Evolutionary conservation across 2,113 vertebrate genomes (phyloP).

Genomic region (Oplegnathus fasciatus): DNA sequence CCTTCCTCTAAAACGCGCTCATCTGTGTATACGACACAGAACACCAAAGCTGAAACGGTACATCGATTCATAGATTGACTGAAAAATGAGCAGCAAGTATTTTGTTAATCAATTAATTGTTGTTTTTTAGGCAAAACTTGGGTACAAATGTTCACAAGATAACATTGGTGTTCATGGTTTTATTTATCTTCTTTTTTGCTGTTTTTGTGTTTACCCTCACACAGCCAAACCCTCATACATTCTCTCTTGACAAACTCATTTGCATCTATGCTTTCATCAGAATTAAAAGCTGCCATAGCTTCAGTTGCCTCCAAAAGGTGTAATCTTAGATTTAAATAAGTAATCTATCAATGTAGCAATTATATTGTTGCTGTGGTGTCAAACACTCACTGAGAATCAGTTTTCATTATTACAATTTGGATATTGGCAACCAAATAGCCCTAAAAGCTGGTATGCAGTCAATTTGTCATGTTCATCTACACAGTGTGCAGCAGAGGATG

Average conservation of each 20-base stretch:
- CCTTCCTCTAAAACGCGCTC: not conserved
- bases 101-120: not conserved
- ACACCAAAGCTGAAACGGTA: not conserved
- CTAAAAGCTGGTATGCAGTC: conserved; percentile 28
- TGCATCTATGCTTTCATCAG: conserved; percentile 39
- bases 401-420: conserved; percentile 23
- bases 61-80: not conserved
- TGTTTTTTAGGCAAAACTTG: not conserved
- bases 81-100: not conserved
- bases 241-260: conserved; percentile 25
- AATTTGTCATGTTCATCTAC: conserved; percentile 34
- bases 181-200: not conserved
- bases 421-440: conserved; percentile 1
- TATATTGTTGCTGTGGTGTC: conserved; percentile 27
- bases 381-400: conserved; percentile 28
- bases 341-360: conserved; percentile 26
- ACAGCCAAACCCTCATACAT: conserved; percentile 5
- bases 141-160: not conserved
- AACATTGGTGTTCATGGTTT: not conserved
- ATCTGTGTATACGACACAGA: not conserved
- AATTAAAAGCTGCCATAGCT: conserved; percentile 40
- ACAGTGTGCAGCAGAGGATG: conserved; percentile 28
- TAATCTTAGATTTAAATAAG: conserved; percentile 15
- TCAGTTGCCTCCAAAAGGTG: conserved; percentile 11
- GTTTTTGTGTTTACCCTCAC: conserved; percentile 14